Conservation (phyloP, 2,888 invertebrate genomes). For the Hipparchia sbordonii region DNA sequence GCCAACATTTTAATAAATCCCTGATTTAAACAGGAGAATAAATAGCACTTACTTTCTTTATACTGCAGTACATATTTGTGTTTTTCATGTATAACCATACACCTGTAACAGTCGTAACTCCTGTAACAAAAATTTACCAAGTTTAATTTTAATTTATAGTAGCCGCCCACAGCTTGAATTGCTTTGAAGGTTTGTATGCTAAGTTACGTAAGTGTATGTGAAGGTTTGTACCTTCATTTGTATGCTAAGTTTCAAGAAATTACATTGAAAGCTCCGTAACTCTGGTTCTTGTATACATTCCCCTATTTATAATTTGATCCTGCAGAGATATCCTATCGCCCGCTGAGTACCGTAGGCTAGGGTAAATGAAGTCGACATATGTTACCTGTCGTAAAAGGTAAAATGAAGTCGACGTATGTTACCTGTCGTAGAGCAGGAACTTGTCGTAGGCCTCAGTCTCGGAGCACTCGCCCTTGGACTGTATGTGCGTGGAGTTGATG, state of each 20-base stretch:
- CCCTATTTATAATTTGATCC: too few relatives aligned
- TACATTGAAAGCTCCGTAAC: too few relatives aligned
- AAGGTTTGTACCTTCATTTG: too few relatives aligned
- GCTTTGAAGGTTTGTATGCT: too few relatives aligned
- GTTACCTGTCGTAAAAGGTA: background rate
- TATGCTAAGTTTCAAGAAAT: too few relatives aligned
- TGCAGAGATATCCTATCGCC: too few relatives aligned
- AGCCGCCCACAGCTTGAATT: too few relatives aligned
- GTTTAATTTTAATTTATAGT: too few relatives aligned
- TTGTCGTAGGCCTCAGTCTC: constrained; percentile 85
- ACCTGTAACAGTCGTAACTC: constrained; percentile 86
- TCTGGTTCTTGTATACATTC: too few relatives aligned
- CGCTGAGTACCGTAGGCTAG: background rate
- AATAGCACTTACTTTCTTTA: constrained; percentile 88
- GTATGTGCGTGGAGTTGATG: constrained; percentile 85
- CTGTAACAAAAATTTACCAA: constrained; percentile 74
- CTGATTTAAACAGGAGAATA: background rate
- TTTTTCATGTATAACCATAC: constrained; percentile 89
- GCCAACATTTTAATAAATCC: background rate
- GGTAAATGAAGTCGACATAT: background rate
- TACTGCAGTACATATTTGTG: constrained; percentile 90
- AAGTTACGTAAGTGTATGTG: too few relatives aligned
- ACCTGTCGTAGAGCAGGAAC: constrained; percentile 86
- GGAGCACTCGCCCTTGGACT: constrained; percentile 86
- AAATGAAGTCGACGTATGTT: constrained; percentile 24